These are phyloP conservation scores for Chiroxiphia lanceolata DNA, from an alignment of 2,797 vertebrate genomes.

Conservation along the genomic window DNA sequence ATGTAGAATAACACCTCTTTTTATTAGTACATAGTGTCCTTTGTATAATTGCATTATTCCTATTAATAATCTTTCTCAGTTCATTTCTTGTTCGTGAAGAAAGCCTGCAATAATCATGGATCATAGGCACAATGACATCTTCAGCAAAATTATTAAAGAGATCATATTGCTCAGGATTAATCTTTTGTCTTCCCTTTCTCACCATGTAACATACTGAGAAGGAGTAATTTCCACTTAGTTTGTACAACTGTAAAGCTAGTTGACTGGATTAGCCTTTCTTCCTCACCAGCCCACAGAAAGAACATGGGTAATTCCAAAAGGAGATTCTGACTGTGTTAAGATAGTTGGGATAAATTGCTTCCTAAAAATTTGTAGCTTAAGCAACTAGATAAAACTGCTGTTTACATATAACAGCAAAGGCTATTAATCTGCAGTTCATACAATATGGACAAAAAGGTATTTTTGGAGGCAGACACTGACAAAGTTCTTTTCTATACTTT, in stretches of 20 bases:
- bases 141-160: background rate
- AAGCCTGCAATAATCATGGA: background rate
- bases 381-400: background rate
- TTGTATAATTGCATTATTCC: background rate
- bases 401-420: background rate
- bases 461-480: background rate
- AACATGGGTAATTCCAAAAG: background rate
- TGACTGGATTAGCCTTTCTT: background rate
- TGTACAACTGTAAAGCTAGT: background rate
- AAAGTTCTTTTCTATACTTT: background rate
- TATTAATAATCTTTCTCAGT: background rate
- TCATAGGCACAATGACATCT: background rate
- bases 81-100: background rate
- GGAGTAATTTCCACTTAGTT: background rate
- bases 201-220: background rate
- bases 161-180: background rate
- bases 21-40: background rate
- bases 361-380: background rate
- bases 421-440: background rate
- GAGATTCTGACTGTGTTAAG: background rate
- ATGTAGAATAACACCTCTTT: background rate
- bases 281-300: background rate
- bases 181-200: background rate
- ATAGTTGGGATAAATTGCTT: background rate
- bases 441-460: background rate